Percentiles rank a stretch among this genome's conserved stretches.
These are phyloP conservation scores for Mercenaria mercenaria DNA, from an alignment of 1,140 invertebrate genomes.

Conservation along the genomic window DNA sequence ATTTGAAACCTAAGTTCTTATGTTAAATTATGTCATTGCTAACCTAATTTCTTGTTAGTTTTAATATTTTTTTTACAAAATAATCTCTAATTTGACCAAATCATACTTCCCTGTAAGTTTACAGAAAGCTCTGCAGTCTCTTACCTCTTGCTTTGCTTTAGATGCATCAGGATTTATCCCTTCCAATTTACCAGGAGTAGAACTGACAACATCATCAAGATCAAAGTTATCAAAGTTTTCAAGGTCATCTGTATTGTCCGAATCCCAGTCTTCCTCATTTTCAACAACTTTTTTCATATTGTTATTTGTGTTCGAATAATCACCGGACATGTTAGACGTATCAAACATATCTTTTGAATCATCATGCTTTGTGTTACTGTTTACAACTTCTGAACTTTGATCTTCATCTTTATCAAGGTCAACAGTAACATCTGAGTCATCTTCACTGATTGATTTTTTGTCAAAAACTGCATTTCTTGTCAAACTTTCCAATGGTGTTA, in stretches of 20 bases:
- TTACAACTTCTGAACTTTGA: neutral
- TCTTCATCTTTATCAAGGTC: slow-evolving; percentile 9
- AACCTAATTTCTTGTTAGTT: too few relatives aligned
- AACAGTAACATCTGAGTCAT: slow-evolving; percentile 29
- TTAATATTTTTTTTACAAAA: too few relatives aligned
- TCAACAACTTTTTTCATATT: neutral
- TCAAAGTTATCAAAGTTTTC: slow-evolving; percentile 71
- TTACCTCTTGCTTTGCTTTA: neutral
- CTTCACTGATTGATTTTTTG: slow-evolving; percentile 16
- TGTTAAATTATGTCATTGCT: too few relatives aligned
- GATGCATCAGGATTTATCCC: neutral
- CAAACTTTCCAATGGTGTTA: neutral
- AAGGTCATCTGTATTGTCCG: slow-evolving; percentile 69
- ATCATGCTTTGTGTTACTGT: neutral
- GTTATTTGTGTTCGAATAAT: neutral
- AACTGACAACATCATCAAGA: slow-evolving; percentile 53
- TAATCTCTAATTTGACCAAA: too few relatives aligned
- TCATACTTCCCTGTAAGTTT: too few relatives aligned
- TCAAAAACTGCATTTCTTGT: neutral
- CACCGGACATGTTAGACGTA: neutral
- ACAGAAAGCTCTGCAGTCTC: too few relatives aligned
- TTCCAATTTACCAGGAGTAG: neutral
- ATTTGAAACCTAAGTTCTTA: too few relatives aligned
- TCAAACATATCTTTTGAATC: neutral
- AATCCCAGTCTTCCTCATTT: slow-evolving; percentile 45